Evolutionary conservation across 2,113 vertebrate species (phyloP), one percentile per base, ranked within the genome.

Genomic region (Eublepharis macularius): DNA sequence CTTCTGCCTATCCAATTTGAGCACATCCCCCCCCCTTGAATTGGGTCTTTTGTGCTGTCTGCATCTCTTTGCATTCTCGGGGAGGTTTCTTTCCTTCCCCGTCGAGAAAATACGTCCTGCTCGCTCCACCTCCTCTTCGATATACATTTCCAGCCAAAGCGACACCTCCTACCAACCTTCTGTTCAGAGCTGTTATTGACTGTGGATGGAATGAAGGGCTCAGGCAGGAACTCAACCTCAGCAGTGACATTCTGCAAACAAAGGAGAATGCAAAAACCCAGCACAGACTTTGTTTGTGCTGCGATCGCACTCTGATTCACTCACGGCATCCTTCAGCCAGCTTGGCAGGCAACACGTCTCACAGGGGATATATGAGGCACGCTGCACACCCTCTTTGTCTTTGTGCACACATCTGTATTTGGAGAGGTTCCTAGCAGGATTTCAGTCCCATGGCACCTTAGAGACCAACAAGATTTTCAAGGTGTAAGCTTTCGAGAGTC

Each of bases 171-270:
- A 14, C 14, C 36, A 51, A 29, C 39, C 51, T 80, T 54, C 60
- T 83, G 7, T 73, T 65, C 29, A 85, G 76, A 83, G n/a, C 77
- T 2, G 32, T 26, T 0, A 0, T 26, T 70, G 72, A 17, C 0
- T 0, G 36, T 63, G 45, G 74, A 39, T 43, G 19, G 76, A 47
- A 17, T 3, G 51, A 32, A n/a, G 57, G 43, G 19, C 51, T 82
- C 66, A 17, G 57, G 9, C 68, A 12, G 7, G 2, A 43, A 13
- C 51, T 45, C 73, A 65, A 0, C n/a, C 73, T 78, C 68, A 17
- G 51, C 45, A 0, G 7, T 87, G 89, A 82, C 63, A 45, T 84
- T 89, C 89, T 57, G 1, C 65, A 74, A 86, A 32, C 51, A 54
- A 73, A 81, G 32, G 75, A 81, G 13, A 65, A 24, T 63, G 26